A percentile compares a stretch with the other conserved stretches of the same genome.
These are phyloP conservation scores for Tanaodytes sp. DNA, from an alignment of 2,888 invertebrate species.

Conservation along the genomic window DNA sequence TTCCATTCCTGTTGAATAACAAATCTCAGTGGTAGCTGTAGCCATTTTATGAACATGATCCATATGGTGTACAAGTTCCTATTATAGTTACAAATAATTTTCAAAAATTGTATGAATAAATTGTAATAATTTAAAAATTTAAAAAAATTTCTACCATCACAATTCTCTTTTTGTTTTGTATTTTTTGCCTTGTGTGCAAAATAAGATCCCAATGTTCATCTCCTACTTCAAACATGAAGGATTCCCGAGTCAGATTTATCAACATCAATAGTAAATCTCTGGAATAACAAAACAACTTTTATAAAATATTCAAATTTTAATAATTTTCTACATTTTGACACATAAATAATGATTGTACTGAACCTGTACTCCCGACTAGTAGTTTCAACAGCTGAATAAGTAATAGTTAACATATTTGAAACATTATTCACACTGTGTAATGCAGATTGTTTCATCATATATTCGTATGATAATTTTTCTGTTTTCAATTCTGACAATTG, in stretches of 20 bases:
- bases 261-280: conserved; percentile 62
- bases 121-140: background rate
- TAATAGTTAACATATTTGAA: conserved; percentile 65
- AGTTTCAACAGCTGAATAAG: conserved; percentile 65
- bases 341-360: no score
- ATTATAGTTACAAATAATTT: no score
- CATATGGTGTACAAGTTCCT: conserved; percentile 66
- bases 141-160: conserved; percentile 58
- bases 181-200: conserved; percentile 61
- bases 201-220: conserved; percentile 67
- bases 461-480: conserved; percentile 63
- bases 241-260: conserved; percentile 64
- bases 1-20: conserved; percentile 68
- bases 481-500: conserved; percentile 59
- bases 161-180: conserved; percentile 64
- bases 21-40: conserved; percentile 64
- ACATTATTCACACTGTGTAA: conserved; percentile 67
- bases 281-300: conserved; percentile 38
- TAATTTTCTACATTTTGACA: no score
- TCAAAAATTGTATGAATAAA: no score
- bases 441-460: conserved; percentile 67
- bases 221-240: conserved; percentile 58
- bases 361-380: conserved; percentile 67
- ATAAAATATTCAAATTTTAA: conserved; percentile 11
- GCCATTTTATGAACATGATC: conserved; percentile 64